phyloP scores from a whole-genome alignment of 2,113 vertebrate species.

The Atherinomorus stipes region DNA sequence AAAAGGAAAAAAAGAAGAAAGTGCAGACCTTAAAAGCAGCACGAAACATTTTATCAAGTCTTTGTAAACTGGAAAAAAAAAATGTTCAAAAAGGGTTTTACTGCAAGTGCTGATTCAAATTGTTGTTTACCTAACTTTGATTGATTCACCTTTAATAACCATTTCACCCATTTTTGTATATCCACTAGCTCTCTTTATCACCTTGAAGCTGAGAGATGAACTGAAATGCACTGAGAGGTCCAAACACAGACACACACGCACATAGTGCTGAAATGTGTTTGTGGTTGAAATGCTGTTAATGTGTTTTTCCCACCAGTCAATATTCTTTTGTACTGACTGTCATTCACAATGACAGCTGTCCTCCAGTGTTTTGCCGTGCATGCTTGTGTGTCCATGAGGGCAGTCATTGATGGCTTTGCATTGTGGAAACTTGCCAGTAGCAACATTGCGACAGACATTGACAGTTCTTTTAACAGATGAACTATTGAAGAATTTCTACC shows the following conservation, averaged over 20 bases:
- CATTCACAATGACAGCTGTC: slow-evolving; percentile 60
- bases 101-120: not conserved
- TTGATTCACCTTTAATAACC: not conserved
- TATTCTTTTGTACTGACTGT: slow-evolving; percentile 55
- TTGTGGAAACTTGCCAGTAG: slow-evolving; percentile 57
- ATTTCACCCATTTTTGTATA: not conserved
- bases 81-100: slow-evolving; percentile 8
- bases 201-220: slow-evolving; percentile 20
- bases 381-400: slow-evolving; percentile 16
- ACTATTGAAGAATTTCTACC: slow-evolving; percentile 48
- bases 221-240: slow-evolving; percentile 20
- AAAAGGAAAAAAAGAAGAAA: no score
- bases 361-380: slow-evolving; percentile 25
- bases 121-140: slow-evolving; percentile 12
- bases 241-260: slow-evolving; percentile 9
- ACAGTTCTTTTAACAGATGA: slow-evolving; percentile 53
- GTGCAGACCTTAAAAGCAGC: no score
- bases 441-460: slow-evolving; percentile 42
- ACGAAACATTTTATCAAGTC: not conserved
- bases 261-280: slow-evolving; percentile 34
- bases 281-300: slow-evolving; percentile 36
- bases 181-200: not conserved
- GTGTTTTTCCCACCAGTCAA: slow-evolving; percentile 47
- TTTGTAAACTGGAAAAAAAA: not conserved
- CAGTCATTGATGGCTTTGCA: slow-evolving; percentile 36